Percentiles rank a stretch among this genome's conserved stretches.
phyloP scores from a whole-genome alignment of 2,888 invertebrate genomes.

The Cryptocheilus praepositus region DNA sequence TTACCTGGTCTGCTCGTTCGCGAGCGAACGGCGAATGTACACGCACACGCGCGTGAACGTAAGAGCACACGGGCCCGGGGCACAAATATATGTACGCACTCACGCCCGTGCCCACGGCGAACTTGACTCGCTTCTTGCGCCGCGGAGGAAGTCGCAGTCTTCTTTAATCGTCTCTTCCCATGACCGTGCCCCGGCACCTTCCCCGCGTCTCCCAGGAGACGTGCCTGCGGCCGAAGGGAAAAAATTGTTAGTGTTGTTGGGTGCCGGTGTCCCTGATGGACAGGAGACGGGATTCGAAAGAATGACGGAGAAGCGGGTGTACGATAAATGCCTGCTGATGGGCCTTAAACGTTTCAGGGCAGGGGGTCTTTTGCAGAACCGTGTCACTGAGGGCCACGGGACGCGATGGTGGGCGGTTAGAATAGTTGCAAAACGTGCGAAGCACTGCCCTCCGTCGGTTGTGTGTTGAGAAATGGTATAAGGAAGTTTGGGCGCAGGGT shows the following conservation, averaged over 20 bases:
- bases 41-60: background rate
- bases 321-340: too few relatives aligned
- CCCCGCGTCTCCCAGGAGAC: constrained; percentile 22
- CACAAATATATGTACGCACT: background rate
- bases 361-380: too few relatives aligned
- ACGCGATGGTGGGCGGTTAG: too few relatives aligned
- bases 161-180: constrained; percentile 62
- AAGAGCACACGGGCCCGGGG: background rate
- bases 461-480: too few relatives aligned
- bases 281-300: too few relatives aligned
- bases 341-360: too few relatives aligned
- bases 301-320: too few relatives aligned
- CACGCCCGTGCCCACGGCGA: constrained; percentile 36
- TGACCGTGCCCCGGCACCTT: constrained; percentile 59
- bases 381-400: too few relatives aligned
- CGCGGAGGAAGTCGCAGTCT: constrained; percentile 53
- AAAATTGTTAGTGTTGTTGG: constrained; percentile 8
- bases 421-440: too few relatives aligned
- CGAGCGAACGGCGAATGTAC: constrained; percentile 21
- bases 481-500: too few relatives aligned
- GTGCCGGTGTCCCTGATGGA: too few relatives aligned
- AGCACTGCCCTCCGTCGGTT: too few relatives aligned
- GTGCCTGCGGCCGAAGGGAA: constrained; percentile 41
- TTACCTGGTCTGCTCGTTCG: constrained; percentile 59
- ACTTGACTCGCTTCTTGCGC: constrained; percentile 54